Conservation (phyloP, 1,140 invertebrate genomes). For the Ostrea edulis region DNA sequence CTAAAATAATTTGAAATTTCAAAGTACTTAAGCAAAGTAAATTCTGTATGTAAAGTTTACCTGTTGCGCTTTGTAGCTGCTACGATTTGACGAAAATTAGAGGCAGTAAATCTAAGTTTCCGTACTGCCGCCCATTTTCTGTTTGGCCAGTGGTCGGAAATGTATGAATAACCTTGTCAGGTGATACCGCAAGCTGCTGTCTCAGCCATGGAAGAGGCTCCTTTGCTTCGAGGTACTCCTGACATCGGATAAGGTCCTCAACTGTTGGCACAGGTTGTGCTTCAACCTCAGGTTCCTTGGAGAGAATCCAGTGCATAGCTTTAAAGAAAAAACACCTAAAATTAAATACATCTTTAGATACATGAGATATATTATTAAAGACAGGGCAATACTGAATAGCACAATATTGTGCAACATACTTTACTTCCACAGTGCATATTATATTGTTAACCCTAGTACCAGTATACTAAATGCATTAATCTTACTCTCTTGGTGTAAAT, state of each 20-base stretch:
- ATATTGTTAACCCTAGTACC: too few relatives aligned
- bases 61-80: too few relatives aligned
- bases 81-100: conserved; percentile 28
- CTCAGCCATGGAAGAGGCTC: conserved; percentile 7
- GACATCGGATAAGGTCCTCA: conserved; percentile 29
- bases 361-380: too few relatives aligned
- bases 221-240: conserved; percentile 25
- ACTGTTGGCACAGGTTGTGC: background rate
- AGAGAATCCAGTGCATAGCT: conserved; percentile 38
- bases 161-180: conserved; percentile 27
- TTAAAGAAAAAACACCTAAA: conserved; percentile 4
- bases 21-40: too few relatives aligned
- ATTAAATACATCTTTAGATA: too few relatives aligned
- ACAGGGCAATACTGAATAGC: too few relatives aligned
- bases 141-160: background rate
- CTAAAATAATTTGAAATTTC: too few relatives aligned
- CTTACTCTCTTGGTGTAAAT: too few relatives aligned
- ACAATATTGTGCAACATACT: too few relatives aligned
- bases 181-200: background rate
- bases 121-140: conserved; percentile 34
- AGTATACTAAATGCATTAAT: too few relatives aligned
- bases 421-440: too few relatives aligned
- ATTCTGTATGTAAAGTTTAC: background rate
- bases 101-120: conserved; percentile 39
- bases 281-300: conserved; percentile 33